Evolutionary conservation across 1,140 invertebrate genomes (phyloP), one percentile per base, ranked within the genome.

Genomic region (Lepidurus packardi): DNA sequence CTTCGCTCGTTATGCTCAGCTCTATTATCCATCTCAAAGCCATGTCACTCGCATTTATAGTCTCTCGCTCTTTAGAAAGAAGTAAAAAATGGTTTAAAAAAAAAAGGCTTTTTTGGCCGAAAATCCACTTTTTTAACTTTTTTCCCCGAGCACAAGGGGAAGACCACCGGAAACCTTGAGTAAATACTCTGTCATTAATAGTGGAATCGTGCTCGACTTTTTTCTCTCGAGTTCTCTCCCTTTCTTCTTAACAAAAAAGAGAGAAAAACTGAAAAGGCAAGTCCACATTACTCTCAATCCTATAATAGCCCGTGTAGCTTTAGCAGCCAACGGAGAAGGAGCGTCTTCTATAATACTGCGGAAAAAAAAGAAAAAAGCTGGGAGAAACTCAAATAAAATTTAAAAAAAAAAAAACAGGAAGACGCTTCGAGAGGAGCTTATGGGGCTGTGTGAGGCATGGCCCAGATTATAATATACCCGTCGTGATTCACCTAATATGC

Each of bases 401-500:
- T n/a, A n/a, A n/a, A n/a, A n/a, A n/a, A n/a, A n/a, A n/a, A 65
- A 65, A n/a, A 13, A 1, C 21, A 6, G 53, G 16, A 21, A 65
- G 53, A 34, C 34, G 34, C 34, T 34, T 34, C 13, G 53, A 7
- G 21, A 21, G 53, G 13, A 65, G 53, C 53, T 65, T 65, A 65
- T 65, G 53, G 53, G 53, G 53, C 53, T 65, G n/a, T 13, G 21
- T 13, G 16, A 21, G 16, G 53, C 21, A 65, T 65, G 53, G 53
- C 53, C 53, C 53, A 65, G 53, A 65, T 65, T 65, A 65, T 65
- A 65, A 65, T 16, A 65, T 21, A 65, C 53, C 21, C 53, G 53
- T 65, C 53, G 53, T 65, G 53, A 65, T 65, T 65, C 53, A 65
- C 53, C 53, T 65, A 65, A 65, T 65, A 65, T 65, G 53, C 53